Conservation (phyloP, 2,797 vertebrate species). For the Sebastes trivittatus region DNA sequence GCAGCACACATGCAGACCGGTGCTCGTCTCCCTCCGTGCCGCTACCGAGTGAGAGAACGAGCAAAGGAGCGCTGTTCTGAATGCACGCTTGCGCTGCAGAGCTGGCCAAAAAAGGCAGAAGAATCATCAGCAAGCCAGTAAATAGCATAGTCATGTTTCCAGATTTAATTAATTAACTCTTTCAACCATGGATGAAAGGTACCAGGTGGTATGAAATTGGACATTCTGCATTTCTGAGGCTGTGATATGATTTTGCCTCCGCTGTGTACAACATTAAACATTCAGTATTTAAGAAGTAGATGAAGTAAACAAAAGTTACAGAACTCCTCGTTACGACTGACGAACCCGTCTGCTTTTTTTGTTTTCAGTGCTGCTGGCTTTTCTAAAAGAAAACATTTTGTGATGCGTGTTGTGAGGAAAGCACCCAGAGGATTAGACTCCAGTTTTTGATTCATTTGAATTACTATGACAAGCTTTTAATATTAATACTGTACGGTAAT, state of each 20-base stretch:
- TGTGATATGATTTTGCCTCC: neutral
- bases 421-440: neutral
- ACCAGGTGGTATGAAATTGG: neutral
- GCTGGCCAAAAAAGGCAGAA: too few species aligned
- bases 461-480: neutral
- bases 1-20: too few species aligned
- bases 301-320: neutral
- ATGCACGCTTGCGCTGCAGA: too few species aligned
- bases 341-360: neutral
- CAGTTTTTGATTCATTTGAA: neutral
- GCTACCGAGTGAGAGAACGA: too few species aligned
- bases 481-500: neutral
- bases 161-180: neutral
- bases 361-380: neutral
- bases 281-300: neutral
- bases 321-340: neutral
- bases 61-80: too few species aligned
- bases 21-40: too few species aligned
- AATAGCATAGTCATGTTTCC: neutral
- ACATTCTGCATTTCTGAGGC: neutral
- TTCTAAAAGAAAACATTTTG: neutral
- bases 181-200: neutral
- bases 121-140: fast-evolving
- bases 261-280: neutral
- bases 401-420: neutral